These are phyloP conservation scores for Jaculus jaculus DNA, from an alignment of 2,113 vertebrate species.

Conservation along the genomic window DNA sequence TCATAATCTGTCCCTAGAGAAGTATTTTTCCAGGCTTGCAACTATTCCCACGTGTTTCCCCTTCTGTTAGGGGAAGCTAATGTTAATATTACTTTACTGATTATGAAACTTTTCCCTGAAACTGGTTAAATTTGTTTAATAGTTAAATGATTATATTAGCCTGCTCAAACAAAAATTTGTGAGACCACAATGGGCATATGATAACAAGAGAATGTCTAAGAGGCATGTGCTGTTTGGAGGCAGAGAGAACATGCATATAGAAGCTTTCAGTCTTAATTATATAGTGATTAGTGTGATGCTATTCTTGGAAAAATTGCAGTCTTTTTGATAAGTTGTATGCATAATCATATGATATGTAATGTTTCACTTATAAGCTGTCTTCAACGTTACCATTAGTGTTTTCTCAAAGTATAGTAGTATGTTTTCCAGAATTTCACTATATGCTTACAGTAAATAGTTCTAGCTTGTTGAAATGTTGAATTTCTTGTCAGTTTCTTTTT, in stretches of 20 bases:
- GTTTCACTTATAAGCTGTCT: conserved; percentile 77
- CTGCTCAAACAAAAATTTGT: conserved; percentile 51
- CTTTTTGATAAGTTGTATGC: conserved; percentile 72
- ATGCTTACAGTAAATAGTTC: conserved; percentile 75
- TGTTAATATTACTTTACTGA: conserved; percentile 62
- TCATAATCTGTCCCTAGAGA: neutral
- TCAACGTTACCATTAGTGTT: conserved; percentile 76
- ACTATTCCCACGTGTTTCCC: conserved; percentile 55
- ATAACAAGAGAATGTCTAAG: conserved; percentile 47
- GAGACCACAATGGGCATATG: conserved; percentile 59
- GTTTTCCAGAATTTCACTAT: conserved; percentile 67
- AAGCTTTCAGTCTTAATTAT: conserved; percentile 63
- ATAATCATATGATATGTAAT: conserved; percentile 76
- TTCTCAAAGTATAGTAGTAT: conserved; percentile 48
- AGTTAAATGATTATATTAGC: conserved; percentile 59
- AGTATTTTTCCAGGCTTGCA: conserved; percentile 58
- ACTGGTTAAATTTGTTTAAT: conserved; percentile 64
- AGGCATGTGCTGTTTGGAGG: conserved; percentile 45
- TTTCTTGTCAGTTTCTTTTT: conserved; percentile 68
- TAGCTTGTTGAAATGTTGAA: conserved; percentile 70
- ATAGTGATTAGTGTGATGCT: conserved; percentile 77
- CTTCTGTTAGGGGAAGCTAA: conserved; percentile 47
- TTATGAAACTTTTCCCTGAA: conserved; percentile 66
- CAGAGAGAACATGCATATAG: conserved; percentile 52
- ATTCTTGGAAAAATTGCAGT: conserved; percentile 70